Base-by-base conservation (phyloP, 1,140 invertebrate species). In the Choristoneura fumiferana region DNA sequence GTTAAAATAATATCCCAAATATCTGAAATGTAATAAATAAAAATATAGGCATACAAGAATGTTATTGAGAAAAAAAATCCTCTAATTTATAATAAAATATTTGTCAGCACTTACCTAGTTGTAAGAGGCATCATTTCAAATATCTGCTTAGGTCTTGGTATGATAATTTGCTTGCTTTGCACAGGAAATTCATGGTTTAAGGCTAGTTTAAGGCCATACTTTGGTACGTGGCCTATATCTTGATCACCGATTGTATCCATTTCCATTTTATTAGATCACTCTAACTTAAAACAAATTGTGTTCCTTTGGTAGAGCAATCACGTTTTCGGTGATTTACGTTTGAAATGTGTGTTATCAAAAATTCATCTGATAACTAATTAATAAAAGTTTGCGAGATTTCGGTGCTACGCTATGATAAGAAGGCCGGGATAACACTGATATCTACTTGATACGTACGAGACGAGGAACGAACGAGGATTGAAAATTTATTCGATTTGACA, bases 171-270 rank as follows among this genome's bases (percentile, higher is more conserved):
- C 63, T 92, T 92, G 74, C 94, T 92, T 83, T 93, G 93, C 73
- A 96, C 91, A 9, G 93, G 92, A 90, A 93, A 96, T 64, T 92
- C 90, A 90, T 97, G 94, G 84, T 95, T 91, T 63, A 97, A 89
- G 65, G 91, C 91, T 54, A 96, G 87, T 81, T 94, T 94, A 69
- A 95, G 90, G 9, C 95, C 94, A 75, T 92, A 92, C 68, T 92
- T 90, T 34, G 94, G 91, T 62, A 82, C 82, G 55, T 75, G 68
- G 57, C 85, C 79, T n/a, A 78, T 58, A 14, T 69, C 63, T 53
- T 64, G 63, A 38, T 76, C 69, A 13, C 69, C 67, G 29, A 72
- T 64, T 17, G 58, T 65, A 18, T 76, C 78, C 65, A 74, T 73
- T 57, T 70, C 71, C 67, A 71, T 63, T 45, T 33, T 13, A 35